A percentile compares a stretch with the other conserved stretches of the same genome.
phyloP scores from a whole-genome alignment of 1,140 invertebrate genomes.

The Drosophila virilis region DNA sequence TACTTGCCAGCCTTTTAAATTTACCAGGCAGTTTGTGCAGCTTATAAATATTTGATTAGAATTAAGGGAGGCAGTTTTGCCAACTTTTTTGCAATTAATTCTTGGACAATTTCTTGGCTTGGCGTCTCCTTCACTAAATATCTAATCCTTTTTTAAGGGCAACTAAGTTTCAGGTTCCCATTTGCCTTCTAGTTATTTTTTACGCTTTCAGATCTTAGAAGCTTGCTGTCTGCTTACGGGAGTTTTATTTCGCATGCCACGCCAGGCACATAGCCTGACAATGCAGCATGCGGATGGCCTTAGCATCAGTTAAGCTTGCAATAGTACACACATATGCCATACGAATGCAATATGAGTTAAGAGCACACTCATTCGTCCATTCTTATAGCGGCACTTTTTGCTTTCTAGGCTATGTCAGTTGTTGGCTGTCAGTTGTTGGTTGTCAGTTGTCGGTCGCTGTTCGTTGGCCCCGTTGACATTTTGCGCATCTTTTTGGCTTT shows the following conservation, averaged over 20 bases:
- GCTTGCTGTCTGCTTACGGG: conserved; percentile 77
- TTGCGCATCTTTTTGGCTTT: conserved; percentile 63
- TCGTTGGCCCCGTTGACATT: conserved; percentile 58
- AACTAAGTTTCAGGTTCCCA: not conserved
- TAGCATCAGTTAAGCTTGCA: conserved; percentile 26
- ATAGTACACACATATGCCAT: conserved; percentile 23
- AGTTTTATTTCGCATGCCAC: conserved; percentile 79
- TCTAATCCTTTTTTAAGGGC: conserved; percentile 9
- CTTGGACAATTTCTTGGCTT: not conserved
- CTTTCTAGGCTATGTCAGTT: conserved; percentile 60
- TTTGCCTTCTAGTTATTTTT: conserved; percentile 29
- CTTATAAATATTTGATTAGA: too few species aligned
- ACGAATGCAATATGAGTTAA: conserved; percentile 67
- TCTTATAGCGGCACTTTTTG: conserved; percentile 70
- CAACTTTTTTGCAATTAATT: too few species aligned
- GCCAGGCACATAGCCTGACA: conserved; percentile 75
- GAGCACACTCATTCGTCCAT: conserved; percentile 49
- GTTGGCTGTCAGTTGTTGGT: conserved; percentile 20
- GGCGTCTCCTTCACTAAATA: not conserved
- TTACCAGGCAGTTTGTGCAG: not conserved
- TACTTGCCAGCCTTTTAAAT: not conserved
- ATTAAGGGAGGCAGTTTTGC: too few species aligned
- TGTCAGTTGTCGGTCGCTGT: conserved; percentile 21
- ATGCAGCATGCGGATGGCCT: conserved; percentile 50
- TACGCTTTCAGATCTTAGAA: conserved; percentile 61